A percentile compares a stretch with the other conserved stretches of the same genome.
Conservation (phyloP, 1,140 invertebrate genomes). For the Phymorhynchus buccinoides region DNA sequence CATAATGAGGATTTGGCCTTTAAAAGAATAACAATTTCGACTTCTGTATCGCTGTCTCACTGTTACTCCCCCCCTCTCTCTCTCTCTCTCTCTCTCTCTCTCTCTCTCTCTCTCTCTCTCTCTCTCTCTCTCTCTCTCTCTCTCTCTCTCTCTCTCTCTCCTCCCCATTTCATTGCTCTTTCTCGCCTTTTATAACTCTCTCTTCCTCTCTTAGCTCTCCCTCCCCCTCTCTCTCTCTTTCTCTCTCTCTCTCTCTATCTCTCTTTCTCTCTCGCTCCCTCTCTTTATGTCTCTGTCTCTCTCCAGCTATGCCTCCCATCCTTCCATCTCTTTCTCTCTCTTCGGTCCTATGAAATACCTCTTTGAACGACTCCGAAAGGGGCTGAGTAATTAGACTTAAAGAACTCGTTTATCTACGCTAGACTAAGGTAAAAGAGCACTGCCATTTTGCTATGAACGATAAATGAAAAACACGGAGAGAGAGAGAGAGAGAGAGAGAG, state of each 20-base stretch:
- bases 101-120: not conserved
- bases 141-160: constrained; percentile 11
- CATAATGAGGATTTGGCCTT: no score
- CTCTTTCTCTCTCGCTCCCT: not conserved
- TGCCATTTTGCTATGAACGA: no score
- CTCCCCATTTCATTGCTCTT: not conserved
- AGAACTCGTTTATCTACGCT: no score
- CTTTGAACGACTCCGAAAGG: no score
- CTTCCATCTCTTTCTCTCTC: not conserved
- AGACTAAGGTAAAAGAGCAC: no score
- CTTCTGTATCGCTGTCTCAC: no score
- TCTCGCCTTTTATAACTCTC: not conserved
- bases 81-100: not conserved
- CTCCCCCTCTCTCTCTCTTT: no score
- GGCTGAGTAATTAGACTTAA: no score
- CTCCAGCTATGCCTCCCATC: no score
- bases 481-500: constrained; percentile 7
- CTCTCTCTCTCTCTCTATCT: not conserved
- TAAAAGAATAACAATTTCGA: no score
- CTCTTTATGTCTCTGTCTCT: no score
- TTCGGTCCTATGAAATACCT: no score
- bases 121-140: not conserved
- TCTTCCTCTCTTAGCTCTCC: not conserved
- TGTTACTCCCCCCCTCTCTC: not conserved
- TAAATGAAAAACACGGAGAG: not conserved